phyloP scores from a whole-genome alignment of 2,888 invertebrate species.

The Agrochola macilenta region DNA sequence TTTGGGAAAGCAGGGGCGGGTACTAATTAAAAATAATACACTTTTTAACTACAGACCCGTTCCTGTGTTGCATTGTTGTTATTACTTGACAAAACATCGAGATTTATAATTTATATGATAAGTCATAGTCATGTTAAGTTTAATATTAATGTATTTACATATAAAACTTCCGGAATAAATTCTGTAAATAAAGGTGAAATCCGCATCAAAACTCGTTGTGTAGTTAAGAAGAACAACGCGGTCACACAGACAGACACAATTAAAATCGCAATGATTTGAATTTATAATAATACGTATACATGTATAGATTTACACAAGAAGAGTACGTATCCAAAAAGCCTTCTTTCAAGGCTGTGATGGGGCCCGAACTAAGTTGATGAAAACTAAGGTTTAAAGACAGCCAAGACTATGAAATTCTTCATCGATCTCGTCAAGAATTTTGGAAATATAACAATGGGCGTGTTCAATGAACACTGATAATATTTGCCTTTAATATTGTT shows the following conservation, averaged over 20 bases:
- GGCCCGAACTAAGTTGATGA: not conserved
- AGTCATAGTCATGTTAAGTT: too few relatives aligned
- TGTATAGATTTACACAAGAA: too few relatives aligned
- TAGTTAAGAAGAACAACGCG: not conserved
- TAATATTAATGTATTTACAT: not conserved
- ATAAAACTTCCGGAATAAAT: not conserved
- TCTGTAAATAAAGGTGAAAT: not conserved
- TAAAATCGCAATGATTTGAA: not conserved
- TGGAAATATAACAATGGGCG: not conserved
- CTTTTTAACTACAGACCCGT: not conserved
- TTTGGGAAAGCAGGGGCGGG: too few relatives aligned
- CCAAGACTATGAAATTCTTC: not conserved
- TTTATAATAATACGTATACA: not conserved
- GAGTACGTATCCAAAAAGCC: too few relatives aligned
- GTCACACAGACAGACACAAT: not conserved
- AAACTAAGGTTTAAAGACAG: too few relatives aligned
- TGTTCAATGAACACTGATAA: not conserved
- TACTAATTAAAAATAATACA: too few relatives aligned
- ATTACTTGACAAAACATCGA: not conserved
- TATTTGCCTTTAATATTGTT: not conserved
- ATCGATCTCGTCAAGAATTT: too few relatives aligned
- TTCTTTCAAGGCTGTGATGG: too few relatives aligned
- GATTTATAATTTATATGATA: not conserved
- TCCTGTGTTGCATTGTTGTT: not conserved
- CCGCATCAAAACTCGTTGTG: not conserved